These are phyloP conservation scores for Sander vitreus DNA, from an alignment of 2,113 vertebrate species.

Conservation along the genomic window DNA sequence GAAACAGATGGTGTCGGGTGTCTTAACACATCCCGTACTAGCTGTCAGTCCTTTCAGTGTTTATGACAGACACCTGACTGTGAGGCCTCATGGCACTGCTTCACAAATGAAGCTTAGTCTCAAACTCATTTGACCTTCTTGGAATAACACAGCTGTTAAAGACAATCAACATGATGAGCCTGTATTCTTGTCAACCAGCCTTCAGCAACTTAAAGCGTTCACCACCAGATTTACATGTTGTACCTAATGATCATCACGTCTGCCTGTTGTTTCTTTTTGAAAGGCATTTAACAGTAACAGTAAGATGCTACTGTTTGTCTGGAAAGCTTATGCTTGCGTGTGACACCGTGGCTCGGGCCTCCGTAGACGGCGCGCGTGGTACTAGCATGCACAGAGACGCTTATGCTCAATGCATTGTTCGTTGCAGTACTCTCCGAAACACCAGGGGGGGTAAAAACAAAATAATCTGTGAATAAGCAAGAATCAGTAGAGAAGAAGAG, in stretches of 20 bases:
- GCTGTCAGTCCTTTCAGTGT: slow-evolving; percentile 44
- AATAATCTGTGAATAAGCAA: no score
- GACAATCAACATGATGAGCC: slow-evolving; percentile 31
- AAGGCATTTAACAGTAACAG: not conserved
- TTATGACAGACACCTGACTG: slow-evolving; percentile 66
- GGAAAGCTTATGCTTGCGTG: not conserved
- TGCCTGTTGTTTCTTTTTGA: not conserved
- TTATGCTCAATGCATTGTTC: no score
- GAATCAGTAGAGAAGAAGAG: no score
- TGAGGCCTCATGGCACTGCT: slow-evolving; percentile 54
- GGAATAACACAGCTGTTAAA: slow-evolving; percentile 47
- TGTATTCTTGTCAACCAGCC: slow-evolving; percentile 33
- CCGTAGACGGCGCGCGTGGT: no score
- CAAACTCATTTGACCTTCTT: slow-evolving; percentile 27
- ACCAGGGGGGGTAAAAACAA: no score
- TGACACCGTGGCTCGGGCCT: no score
- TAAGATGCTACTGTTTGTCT: not conserved
- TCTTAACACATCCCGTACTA: slow-evolving; percentile 32
- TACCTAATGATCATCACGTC: not conserved
- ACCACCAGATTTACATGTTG: not conserved
- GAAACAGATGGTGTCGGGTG: slow-evolving; percentile 50
- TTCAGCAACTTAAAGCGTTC: not conserved
- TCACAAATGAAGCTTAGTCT: slow-evolving; percentile 30
- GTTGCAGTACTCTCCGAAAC: no score
- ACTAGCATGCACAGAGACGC: no score